A percentile compares a stretch with the other conserved stretches of the same genome.
phyloP scores from a whole-genome alignment of 92 coral and sea anemone species.

The Bergia sp. region DNA sequence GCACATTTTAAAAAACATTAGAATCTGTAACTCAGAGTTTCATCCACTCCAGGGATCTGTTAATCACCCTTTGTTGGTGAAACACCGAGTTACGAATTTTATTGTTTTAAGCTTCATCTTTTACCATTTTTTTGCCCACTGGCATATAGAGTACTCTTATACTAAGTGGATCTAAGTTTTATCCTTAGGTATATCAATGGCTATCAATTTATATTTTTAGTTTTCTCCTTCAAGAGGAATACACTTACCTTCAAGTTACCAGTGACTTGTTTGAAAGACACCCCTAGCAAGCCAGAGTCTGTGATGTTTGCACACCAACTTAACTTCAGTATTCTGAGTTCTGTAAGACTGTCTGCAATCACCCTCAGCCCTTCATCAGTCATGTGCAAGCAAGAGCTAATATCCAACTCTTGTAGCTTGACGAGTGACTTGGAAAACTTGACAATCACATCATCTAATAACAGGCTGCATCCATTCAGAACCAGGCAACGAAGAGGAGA shows the following conservation, averaged over 20 bases:
- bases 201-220: no score
- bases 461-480: conserved; percentile 81
- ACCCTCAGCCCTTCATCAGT: conserved; percentile 67
- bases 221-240: neutral
- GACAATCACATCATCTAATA: conserved; percentile 59
- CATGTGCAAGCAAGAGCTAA: conserved; percentile 82
- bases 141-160: no score
- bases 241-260: neutral
- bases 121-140: no score
- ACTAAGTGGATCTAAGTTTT: no score
- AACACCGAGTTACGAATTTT: no score
- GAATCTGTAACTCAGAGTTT: no score
- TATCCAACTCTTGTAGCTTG: conserved; percentile 78
- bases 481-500: conserved; percentile 54
- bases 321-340: conserved; percentile 60
- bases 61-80: no score
- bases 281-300: conserved; percentile 73
- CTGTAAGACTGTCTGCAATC: conserved; percentile 51
- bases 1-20: no score
- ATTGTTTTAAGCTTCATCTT: no score
- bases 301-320: conserved; percentile 91
- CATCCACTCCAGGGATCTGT: no score
- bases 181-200: no score
- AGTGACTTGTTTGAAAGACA: neutral
- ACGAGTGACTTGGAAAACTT: conserved; percentile 48